These are phyloP conservation scores for Galerucella nymphaeae DNA, from an alignment of 2,888 invertebrate species.

Conservation along the genomic window DNA sequence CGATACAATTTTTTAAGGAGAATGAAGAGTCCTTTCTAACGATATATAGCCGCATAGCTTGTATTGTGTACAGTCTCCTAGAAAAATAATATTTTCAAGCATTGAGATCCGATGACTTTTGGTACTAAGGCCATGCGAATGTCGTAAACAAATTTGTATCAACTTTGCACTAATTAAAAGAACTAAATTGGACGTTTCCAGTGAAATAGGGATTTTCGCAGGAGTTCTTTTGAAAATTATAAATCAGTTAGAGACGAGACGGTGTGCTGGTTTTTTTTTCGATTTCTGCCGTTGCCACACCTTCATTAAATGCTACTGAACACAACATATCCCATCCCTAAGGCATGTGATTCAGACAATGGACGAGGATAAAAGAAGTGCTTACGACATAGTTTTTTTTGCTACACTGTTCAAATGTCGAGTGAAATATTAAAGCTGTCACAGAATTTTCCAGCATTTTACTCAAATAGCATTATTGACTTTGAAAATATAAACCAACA, in stretches of 20 bases:
- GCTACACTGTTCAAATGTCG: conserved; percentile 14
- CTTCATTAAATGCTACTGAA: conserved; percentile 31
- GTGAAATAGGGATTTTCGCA: background rate
- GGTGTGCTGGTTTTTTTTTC: conserved; percentile 7
- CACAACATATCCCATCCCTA: conserved; percentile 33
- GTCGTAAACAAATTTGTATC: background rate
- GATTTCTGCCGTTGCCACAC: conserved; percentile 14
- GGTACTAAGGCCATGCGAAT: too few relatives aligned
- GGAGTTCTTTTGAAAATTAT: conserved; percentile 12
- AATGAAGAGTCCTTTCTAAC: too few relatives aligned
- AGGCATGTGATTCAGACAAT: conserved; percentile 38
- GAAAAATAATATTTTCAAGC: too few relatives aligned
- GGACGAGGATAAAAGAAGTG: conserved; percentile 35
- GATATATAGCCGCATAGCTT: too few relatives aligned
- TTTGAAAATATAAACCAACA: too few relatives aligned
- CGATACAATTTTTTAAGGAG: too few relatives aligned
- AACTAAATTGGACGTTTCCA: background rate
- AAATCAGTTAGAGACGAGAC: conserved; percentile 24
- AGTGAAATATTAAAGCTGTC: background rate
- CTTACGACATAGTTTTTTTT: conserved; percentile 34
- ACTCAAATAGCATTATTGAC: too few relatives aligned
- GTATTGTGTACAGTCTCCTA: too few relatives aligned
- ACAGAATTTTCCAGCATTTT: too few relatives aligned
- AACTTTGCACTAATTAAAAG: background rate
- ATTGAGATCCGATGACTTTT: too few relatives aligned